Base-by-base conservation (phyloP, 2,888 invertebrate species). In the Mythimna lalbum region DNA sequence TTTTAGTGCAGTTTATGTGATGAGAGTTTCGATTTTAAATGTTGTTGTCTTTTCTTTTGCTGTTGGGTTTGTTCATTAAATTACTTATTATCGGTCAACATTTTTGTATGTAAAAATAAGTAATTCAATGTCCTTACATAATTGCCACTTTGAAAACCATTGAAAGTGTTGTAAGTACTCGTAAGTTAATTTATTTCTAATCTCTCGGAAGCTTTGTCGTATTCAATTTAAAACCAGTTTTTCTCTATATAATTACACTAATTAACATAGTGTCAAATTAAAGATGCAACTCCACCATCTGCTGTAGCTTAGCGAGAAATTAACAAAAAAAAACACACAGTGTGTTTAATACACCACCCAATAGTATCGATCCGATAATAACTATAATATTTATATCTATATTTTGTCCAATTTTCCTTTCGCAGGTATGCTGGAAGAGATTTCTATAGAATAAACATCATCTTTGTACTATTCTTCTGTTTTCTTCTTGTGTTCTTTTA, bases 1-100 rank as follows among this genome's bases (percentile, higher is more conserved):
- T n/a, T n/a, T n/a, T 61, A 68, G 60, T 47, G 63, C 63, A 60
- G 53, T 75, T 75, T 63, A 52, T 47, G n/a, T 36, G 31, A 64
- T 47, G 19, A n/a, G 0, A 23, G 17, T 52, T 56, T 80, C 52
- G 47, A 64, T 57, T 76, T 52, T 31, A 47, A 21, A 39, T 23
- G 27, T n/a, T 70, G 19, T 21, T 21, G 19, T 60, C 43, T 21
- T 0, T 74, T 71, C 12, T 39, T 60, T 43, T n/a, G n/a, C 56
- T 59, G 19, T 49, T 39, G 12, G 49, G 52, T 52, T 27, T 19
- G n/a, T 50, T 57, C 12, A 33, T 21, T 21, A 43, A 4, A 2
- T 31, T n/a, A 14, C 47, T 39, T 21, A 21, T 10, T 50, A 21
- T 39, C 27, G 4, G 27, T 27, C 27, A 27, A 27, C 27, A n/a